Evolutionary conservation across 1,140 invertebrate species (phyloP).

Genomic region (Drosophila nannoptera): DNA sequence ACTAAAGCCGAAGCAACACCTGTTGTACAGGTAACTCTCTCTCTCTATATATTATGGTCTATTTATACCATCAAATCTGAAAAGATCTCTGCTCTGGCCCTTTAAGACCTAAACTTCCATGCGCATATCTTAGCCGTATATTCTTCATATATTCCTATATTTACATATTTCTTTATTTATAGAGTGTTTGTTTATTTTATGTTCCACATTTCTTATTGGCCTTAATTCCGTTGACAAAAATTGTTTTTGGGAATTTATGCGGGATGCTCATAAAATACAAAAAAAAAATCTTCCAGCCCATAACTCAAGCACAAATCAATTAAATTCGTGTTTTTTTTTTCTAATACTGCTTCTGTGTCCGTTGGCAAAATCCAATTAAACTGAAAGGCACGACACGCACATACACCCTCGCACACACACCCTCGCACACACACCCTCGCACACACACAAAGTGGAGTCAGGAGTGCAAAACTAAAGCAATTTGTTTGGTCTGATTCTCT

Average conservation of each 20-base stretch:
- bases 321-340: constrained; percentile 30
- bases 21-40: constrained; percentile 4
- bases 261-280: constrained; percentile 16
- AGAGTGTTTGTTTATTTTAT: constrained; percentile 30
- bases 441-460: constrained; percentile 19
- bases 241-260: constrained; percentile 30
- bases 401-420: constrained; percentile 3
- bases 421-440: constrained; percentile 7
- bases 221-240: constrained; percentile 50
- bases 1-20: background rate
- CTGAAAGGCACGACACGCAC: constrained; percentile 20
- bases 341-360: constrained; percentile 28
- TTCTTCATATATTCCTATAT: background rate
- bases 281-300: constrained; percentile 23
- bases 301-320: constrained; percentile 38
- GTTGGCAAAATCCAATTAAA: constrained; percentile 59
- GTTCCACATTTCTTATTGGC: constrained; percentile 33
- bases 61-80: background rate
- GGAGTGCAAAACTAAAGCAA: constrained; percentile 62
- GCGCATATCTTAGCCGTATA: background rate
- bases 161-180: constrained; percentile 1
- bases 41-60: background rate
- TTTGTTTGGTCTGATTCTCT: constrained; percentile 49
- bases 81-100: too few relatives aligned
- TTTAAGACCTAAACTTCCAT: too few relatives aligned